These are phyloP conservation scores for Diaphora mendica DNA, from an alignment of 2,888 invertebrate species.

Conservation along the genomic window DNA sequence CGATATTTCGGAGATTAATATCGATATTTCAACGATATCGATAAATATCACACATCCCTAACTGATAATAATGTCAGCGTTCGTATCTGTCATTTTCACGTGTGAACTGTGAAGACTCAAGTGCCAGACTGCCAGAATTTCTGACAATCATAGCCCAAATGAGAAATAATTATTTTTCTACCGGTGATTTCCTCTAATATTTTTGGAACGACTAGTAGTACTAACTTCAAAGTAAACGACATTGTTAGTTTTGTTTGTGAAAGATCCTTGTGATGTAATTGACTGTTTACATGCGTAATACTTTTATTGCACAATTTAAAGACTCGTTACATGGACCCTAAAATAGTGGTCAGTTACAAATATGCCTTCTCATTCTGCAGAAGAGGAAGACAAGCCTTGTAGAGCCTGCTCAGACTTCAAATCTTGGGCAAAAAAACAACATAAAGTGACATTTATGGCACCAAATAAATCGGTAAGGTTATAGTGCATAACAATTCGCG, in stretches of 20 bases:
- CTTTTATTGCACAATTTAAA: constrained; percentile 60
- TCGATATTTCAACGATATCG: too few relatives aligned
- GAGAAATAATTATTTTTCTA: constrained; percentile 34
- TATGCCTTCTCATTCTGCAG: constrained; percentile 71
- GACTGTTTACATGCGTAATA: constrained; percentile 10
- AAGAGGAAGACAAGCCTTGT: constrained; percentile 87
- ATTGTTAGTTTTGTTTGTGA: constrained; percentile 13
- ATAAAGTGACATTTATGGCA: constrained; percentile 59
- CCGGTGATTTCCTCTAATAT: constrained; percentile 29
- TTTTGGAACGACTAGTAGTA: constrained; percentile 15
- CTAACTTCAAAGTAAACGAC: constrained; percentile 11
- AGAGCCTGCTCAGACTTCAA: constrained; percentile 91
- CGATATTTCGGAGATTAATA: too few relatives aligned
- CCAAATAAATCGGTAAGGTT: constrained; percentile 69
- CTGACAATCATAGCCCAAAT: constrained; percentile 34
- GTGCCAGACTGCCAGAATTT: not conserved
- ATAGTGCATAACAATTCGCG: constrained; percentile 46
- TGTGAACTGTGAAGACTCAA: not conserved
- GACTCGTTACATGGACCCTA: constrained; percentile 53
- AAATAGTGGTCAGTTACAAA: constrained; percentile 37
- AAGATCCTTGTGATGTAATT: constrained; percentile 38
- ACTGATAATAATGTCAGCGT: not conserved
- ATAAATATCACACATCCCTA: too few relatives aligned
- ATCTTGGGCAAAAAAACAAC: constrained; percentile 89
- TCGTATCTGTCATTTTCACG: constrained; percentile 27